Base-by-base conservation (phyloP, 2,113 vertebrate genomes). In the Nyctereutes procyonoides region DNA sequence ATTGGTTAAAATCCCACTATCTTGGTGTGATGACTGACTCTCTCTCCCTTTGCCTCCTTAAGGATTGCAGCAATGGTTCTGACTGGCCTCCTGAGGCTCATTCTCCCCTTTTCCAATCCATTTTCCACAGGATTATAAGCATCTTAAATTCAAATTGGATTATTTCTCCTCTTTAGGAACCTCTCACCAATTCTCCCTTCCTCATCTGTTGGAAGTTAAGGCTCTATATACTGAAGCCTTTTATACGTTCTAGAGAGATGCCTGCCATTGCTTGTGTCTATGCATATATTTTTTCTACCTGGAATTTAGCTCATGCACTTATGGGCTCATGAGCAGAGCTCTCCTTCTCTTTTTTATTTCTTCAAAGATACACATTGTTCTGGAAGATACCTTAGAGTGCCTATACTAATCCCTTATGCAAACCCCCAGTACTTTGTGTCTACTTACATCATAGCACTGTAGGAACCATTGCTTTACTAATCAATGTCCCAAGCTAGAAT, bases 31-130 rank as follows among this genome's bases (percentile, higher is more conserved):
- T 62, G 16, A 60, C 6, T 11, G 65, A 19, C 35, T 6, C 11
- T 17, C 32, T 14, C 1, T 0, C 10, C n/a, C 43, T 22, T n/a
- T 1, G 1, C 8, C 32, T 56, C 9, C 20, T 53, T 19, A 10
- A 26, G 56, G 48, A n/a, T 74, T 51, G 48, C 7, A 22, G 8
- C 8, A 35, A 2, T 24, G 51, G 17, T 38, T 48, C 20, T 60
- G 51, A 48, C n/a, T 69, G 56, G 9, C 48, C 15, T 80, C 20
- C 48, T 38, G 28, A n/a, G 1, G 4, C 2, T n/a, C 60, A 55
- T 13, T 65, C n/a, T 71, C 71, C 43, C 10, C 26, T 69, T 28
- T 43, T 60, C 35, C 28, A 53, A 2, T 73, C 26, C 38, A 26
- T 80, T 90, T 62, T 26, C 17, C 43, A 71, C 35, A 4, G 32